Conservation (phyloP, 1,140 invertebrate species). For the Scaptodrosophila lebanonensis region DNA sequence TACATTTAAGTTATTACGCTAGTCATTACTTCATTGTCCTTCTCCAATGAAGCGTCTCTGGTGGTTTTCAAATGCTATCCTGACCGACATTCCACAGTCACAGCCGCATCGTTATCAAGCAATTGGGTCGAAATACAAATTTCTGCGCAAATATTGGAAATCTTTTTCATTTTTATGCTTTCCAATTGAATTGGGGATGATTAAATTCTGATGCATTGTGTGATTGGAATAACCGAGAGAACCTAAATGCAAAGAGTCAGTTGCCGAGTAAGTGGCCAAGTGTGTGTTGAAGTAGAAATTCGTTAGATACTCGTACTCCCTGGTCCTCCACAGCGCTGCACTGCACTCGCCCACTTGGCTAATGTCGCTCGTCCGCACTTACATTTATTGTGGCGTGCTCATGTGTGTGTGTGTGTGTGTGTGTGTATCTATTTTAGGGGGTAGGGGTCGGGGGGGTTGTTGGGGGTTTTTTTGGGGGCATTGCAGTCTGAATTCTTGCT, state of each 20-base stretch:
- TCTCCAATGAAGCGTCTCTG: too few species aligned
- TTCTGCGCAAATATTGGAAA: conserved; percentile 23
- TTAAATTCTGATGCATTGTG: conserved; percentile 61
- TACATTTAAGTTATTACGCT: too few species aligned
- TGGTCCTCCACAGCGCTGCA: background rate
- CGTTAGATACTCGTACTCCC: too few species aligned
- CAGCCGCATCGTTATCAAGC: too few species aligned
- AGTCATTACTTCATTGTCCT: too few species aligned
- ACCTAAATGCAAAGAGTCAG: conserved; percentile 55
- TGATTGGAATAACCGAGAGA: background rate
- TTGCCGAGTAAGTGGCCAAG: conserved; percentile 50
- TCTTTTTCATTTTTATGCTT: conserved; percentile 49
- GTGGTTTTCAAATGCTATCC: too few species aligned
- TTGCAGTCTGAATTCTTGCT: conserved; percentile 37
- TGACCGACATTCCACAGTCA: too few species aligned
- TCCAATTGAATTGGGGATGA: conserved; percentile 66
- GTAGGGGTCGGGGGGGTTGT: background rate
- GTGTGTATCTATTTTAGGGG: conserved; percentile 6
- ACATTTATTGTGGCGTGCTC: conserved; percentile 7
- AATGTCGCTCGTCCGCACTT: conserved; percentile 14
- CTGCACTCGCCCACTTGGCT: conserved; percentile 1
- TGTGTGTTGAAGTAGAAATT: too few species aligned
- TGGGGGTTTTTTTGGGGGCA: conserved; percentile 1
- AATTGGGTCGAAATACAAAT: conserved; percentile 29
- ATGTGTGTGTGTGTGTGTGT: conserved; percentile 7